Percentiles rank a stretch among this genome's conserved stretches.
Conservation (phyloP, 2,888 invertebrate genomes). For the Plusia festucae region DNA sequence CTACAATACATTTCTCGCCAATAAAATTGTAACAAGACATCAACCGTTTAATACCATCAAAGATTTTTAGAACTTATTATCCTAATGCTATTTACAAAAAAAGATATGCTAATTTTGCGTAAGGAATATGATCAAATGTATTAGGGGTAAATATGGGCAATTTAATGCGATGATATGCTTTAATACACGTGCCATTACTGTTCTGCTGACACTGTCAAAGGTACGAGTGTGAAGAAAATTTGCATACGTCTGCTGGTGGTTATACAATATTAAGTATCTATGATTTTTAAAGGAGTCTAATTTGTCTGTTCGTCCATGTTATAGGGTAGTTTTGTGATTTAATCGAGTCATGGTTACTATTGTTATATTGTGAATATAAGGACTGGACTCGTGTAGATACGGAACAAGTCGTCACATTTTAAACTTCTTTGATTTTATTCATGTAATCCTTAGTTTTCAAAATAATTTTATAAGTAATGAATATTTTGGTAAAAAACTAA, state of each 20-base stretch:
- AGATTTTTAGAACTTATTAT: too few relatives aligned
- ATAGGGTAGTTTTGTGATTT: background rate
- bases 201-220: conserved; percentile 38
- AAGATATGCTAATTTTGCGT: conserved; percentile 37
- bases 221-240: conserved; percentile 46
- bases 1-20: too few relatives aligned
- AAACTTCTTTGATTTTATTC: too few relatives aligned
- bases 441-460: too few relatives aligned
- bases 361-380: too few relatives aligned
- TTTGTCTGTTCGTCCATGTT: conserved; percentile 15
- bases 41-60: too few relatives aligned
- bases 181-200: conserved; percentile 32
- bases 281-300: conserved; percentile 21
- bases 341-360: background rate
- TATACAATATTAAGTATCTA: conserved; percentile 13
- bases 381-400: too few relatives aligned
- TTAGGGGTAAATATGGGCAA: conserved; percentile 29
- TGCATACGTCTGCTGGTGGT: conserved; percentile 46
- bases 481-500: too few relatives aligned
- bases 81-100: background rate
- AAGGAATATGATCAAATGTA: background rate
- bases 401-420: too few relatives aligned
- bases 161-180: conserved; percentile 22
- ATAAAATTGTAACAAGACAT: too few relatives aligned
- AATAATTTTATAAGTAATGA: too few relatives aligned